Evolutionary conservation across 2,113 vertebrate species (phyloP), one percentile per base, ranked within the genome.

Genomic region (Varanus salvator): DNA sequence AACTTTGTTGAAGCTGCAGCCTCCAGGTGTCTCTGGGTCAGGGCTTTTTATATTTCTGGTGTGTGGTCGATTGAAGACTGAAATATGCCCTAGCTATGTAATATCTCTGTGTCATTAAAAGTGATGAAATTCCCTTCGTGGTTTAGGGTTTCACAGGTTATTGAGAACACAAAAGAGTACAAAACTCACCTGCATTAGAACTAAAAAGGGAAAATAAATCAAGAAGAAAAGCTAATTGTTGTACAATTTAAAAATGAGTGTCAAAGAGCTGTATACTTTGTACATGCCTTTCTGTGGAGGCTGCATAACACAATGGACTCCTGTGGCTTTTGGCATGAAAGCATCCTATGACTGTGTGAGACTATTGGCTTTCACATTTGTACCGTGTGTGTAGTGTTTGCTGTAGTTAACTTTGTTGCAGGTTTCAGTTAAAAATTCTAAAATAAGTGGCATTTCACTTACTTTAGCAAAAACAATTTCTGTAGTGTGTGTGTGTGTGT

Each of bases 81-180:
- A 84, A 92, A 94, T 48, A 90, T 1, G 12, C 69, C 92, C 89
- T 85, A 92, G 9, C 69, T 83, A 23, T 38, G 80, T 75, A 69
- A 92, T 92, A 19, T 87, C 34, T 23, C 52, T 89, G 80, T 92
- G 71, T 80, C 83, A 84, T 92, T 93, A 91, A 29, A 93, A 92
- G 12, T 50, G 92, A 88, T 69, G 12, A 9, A 8, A 57, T 85
- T 68, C 50, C 38, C 44, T 89, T 87, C 78, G 21, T 44, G 11
- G 72, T 48, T 71, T 85, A 31, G 71, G 27, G 66, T 85, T 85
- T 85, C 44, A 50, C 23, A 81, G 94, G 87, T 6, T 54, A 92
- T 44, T 64, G 69, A 78, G 57, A 85, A 66, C 34, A 74, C 60
- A 92, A 64, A 29, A 88, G 0, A 82, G 52, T 50, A 89, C 38